phyloP scores from a whole-genome alignment of 2,797 vertebrate genomes.

The Chaenodraco wilsoni region DNA sequence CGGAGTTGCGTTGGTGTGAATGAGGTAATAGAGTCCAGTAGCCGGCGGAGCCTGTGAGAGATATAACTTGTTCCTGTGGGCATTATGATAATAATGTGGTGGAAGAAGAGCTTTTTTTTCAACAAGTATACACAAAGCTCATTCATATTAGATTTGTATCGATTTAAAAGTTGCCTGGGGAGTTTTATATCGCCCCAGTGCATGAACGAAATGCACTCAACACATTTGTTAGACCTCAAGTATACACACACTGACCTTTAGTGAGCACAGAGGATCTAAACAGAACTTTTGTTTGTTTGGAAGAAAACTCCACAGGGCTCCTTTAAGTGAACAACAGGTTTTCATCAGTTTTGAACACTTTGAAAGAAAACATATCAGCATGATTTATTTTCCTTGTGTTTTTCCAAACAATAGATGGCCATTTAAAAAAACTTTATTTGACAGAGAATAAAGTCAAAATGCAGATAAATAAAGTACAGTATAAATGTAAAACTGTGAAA shows the following conservation, averaged over 20 bases:
- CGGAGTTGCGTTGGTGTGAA: too few relatives aligned
- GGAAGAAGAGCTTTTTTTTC: background rate
- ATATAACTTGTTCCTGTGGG: background rate
- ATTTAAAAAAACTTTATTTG: constrained; percentile 31
- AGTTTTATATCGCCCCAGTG: background rate
- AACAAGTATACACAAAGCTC: background rate
- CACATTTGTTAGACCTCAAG: background rate
- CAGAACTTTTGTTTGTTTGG: constrained; percentile 2
- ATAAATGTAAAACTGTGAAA: constrained; percentile 15
- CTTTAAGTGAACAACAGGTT: background rate
- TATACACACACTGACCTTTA: background rate
- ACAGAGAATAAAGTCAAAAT: constrained; percentile 23
- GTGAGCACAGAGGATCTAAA: background rate
- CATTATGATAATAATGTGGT: background rate
- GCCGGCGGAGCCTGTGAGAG: too few relatives aligned
- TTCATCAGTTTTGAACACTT: constrained; percentile 7
- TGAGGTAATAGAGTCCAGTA: too few relatives aligned
- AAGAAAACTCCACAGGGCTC: background rate
- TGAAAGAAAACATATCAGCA: background rate
- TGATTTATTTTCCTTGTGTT: background rate
- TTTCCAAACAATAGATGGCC: constrained; percentile 24
- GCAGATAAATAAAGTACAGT: background rate
- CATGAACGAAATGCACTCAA: background rate
- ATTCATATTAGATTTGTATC: background rate
- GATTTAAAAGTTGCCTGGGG: background rate